Percentiles rank a stretch among this genome's conserved stretches.
These are phyloP conservation scores for Scaptodrosophila lebanonensis DNA, from an alignment of 1,140 invertebrate genomes.

Conservation along the genomic window DNA sequence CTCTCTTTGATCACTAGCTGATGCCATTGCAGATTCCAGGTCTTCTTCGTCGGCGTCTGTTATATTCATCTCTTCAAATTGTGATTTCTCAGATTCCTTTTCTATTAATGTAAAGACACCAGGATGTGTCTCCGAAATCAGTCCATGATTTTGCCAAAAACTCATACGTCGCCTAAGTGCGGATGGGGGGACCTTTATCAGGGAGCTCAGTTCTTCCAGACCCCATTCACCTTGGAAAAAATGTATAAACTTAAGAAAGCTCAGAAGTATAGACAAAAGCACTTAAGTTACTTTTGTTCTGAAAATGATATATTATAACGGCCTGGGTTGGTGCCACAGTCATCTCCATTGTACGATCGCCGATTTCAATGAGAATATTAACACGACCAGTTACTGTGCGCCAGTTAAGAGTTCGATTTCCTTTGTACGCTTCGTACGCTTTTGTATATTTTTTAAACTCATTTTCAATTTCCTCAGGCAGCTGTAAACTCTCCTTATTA, in stretches of 20 bases:
- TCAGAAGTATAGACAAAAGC: not conserved
- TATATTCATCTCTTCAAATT: slow-evolving; percentile 76
- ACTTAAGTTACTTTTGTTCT: slow-evolving; percentile 85
- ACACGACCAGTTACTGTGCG: slow-evolving; percentile 95
- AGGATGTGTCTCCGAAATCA: slow-evolving; percentile 85
- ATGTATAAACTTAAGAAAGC: not conserved
- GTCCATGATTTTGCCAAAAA: slow-evolving; percentile 93
- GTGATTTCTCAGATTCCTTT: slow-evolving; percentile 80
- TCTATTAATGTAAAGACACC: slow-evolving; percentile 90
- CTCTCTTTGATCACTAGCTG: slow-evolving; percentile 93
- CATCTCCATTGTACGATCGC: slow-evolving; percentile 87
- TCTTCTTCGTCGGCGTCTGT: slow-evolving; percentile 93
- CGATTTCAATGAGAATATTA: slow-evolving; percentile 93
- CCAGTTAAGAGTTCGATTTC: slow-evolving; percentile 95
- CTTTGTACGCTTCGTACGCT: slow-evolving; percentile 94
- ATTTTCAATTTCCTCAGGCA: slow-evolving; percentile 88
- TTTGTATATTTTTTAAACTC: slow-evolving; percentile 93
- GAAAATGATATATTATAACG: slow-evolving; percentile 95
- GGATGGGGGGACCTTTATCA: slow-evolving; percentile 90
- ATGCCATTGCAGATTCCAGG: slow-evolving; percentile 93
- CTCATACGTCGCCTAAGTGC: slow-evolving; percentile 89
- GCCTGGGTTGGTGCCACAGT: slow-evolving; percentile 95
- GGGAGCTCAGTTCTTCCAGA: slow-evolving; percentile 88
- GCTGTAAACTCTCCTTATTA: slow-evolving; percentile 93
- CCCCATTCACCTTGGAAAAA: slow-evolving; percentile 82